phyloP scores from a whole-genome alignment of 1,140 invertebrate species.

The Hyles euphorbiae region DNA sequence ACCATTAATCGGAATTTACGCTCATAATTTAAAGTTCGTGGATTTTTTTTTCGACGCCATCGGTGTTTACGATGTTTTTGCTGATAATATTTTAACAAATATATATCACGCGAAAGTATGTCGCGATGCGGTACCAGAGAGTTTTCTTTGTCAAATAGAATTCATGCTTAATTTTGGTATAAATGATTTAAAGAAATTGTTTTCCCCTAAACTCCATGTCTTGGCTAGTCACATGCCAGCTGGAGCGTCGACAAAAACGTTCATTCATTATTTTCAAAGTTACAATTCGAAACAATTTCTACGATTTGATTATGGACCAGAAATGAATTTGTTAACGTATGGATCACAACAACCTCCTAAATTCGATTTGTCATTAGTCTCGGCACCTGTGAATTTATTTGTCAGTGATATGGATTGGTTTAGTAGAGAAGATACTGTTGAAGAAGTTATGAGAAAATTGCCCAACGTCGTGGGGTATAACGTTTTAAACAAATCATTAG shows the following conservation, averaged over 20 bases:
- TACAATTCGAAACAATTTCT: constrained; percentile 44
- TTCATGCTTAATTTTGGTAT: constrained; percentile 42
- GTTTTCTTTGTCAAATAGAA: constrained; percentile 43
- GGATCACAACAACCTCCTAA: constrained; percentile 37
- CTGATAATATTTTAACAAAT: constrained; percentile 34
- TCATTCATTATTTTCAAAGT: constrained; percentile 54
- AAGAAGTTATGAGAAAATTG: constrained; percentile 32
- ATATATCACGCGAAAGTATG: constrained; percentile 45
- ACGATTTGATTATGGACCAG: constrained; percentile 46
- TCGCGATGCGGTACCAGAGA: constrained; percentile 16
- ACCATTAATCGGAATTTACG: constrained; percentile 36
- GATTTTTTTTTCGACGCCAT: constrained; percentile 23
- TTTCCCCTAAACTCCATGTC: constrained; percentile 33
- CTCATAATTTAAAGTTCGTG: constrained; percentile 30
- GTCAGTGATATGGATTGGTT: constrained; percentile 54
- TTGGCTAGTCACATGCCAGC: constrained; percentile 53
- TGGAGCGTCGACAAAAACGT: constrained; percentile 44
- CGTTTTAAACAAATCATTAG: constrained; percentile 36
- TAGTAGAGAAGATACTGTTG: constrained; percentile 35
- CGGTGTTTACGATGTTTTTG: constrained; percentile 42
- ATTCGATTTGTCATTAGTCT: constrained; percentile 40
- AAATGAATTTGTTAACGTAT: constrained; percentile 38
- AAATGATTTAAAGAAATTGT: constrained; percentile 34
- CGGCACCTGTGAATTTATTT: constrained; percentile 40
- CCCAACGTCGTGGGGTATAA: constrained; percentile 33